Conservation (phyloP, 2,113 vertebrate genomes). For the Nerophis lumbriciformis region DNA sequence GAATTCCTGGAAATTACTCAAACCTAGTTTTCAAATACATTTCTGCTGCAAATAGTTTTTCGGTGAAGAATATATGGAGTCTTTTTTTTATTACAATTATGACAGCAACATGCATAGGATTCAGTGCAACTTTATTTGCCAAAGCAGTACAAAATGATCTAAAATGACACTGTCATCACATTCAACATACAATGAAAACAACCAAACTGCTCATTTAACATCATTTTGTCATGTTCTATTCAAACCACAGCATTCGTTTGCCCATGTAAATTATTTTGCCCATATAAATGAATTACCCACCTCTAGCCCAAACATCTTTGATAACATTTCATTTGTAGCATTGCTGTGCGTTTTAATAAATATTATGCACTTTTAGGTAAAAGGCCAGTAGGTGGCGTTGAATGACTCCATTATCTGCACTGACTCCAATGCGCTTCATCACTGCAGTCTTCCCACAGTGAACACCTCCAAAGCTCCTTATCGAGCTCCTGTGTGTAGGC, state of each 20-base stretch:
- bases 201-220: too few relatives aligned
- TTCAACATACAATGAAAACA: neutral
- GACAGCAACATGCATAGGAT: constrained; percentile 27
- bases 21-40: neutral
- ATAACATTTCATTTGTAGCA: too few relatives aligned
- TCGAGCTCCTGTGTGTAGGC: constrained; percentile 22
- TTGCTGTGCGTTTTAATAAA: too few relatives aligned
- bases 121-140: constrained; percentile 50
- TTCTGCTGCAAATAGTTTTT: too few relatives aligned
- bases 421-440: constrained; percentile 23
- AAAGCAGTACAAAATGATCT: constrained; percentile 33
- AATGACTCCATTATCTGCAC: constrained; percentile 28
- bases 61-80: neutral
- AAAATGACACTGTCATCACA: neutral
- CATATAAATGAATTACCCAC: too few relatives aligned
- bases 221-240: too few relatives aligned
- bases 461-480: neutral
- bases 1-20: neutral
- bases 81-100: constrained; percentile 18
- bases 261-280: too few relatives aligned
- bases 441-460: constrained; percentile 22
- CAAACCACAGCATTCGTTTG: too few relatives aligned
- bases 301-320: too few relatives aligned
- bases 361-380: constrained; percentile 9
- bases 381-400: constrained; percentile 51